These are phyloP conservation scores for Phallusia fumigata DNA, from an alignment of 23 tunicate species.

Conservation along the genomic window DNA sequence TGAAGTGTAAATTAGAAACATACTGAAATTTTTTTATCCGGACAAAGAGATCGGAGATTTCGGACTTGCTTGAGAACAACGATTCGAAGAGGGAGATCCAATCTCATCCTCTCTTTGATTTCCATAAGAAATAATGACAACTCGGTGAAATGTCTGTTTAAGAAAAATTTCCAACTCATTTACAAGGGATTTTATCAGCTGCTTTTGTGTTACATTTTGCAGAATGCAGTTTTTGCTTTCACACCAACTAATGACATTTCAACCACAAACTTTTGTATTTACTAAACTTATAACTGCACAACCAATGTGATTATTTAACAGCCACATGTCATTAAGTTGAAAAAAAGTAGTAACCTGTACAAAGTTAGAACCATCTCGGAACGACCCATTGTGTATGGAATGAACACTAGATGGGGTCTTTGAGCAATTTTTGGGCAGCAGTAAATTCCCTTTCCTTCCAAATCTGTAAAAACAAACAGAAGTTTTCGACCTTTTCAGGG, in stretches of 20 bases:
- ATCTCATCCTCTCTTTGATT: not conserved
- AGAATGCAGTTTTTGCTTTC: no score
- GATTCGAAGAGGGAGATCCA: slow-evolving; percentile 11
- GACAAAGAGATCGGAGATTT: not conserved
- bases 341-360: slow-evolving; percentile 8
- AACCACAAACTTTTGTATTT: no score
- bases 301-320: no score
- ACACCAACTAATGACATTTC: no score
- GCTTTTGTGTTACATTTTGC: no score
- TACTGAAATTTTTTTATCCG: not conserved
- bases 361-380: slow-evolving; percentile 8
- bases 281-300: no score
- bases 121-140: slow-evolving; percentile 13
- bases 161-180: no score
- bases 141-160: slow-evolving; percentile 3
- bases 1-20: no score
- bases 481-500: no score
- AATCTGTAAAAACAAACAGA: not conserved
- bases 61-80: not conserved
- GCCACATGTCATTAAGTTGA: not conserved
- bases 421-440: slow-evolving; percentile 19
- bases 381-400: slow-evolving; percentile 26
- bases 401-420: slow-evolving; percentile 23
- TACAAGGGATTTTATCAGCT: no score
- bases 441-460: slow-evolving; percentile 19